Evolutionary conservation across 2,797 vertebrate species (phyloP).

Genomic region (Linurgus olivaceus): DNA sequence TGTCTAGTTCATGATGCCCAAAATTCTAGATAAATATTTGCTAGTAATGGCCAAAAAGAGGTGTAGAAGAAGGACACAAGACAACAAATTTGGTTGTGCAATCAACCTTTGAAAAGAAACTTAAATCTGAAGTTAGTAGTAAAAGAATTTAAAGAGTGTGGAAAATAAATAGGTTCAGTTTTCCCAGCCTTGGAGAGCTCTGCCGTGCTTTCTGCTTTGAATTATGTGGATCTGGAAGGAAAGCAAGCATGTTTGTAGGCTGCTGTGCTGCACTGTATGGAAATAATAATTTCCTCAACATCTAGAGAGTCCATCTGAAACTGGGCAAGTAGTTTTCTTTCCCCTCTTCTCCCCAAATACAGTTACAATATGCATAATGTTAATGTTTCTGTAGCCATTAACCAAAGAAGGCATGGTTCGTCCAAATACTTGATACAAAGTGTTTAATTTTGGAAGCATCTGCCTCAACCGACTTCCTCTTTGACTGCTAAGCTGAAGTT

Average conservation of each 20-base stretch:
- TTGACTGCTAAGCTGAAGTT: not conserved
- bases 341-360: not conserved
- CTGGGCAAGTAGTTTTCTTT: not conserved
- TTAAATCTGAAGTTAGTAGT: not conserved
- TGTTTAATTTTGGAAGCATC: constrained; percentile 14
- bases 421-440: not conserved
- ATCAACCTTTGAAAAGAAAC: not conserved
- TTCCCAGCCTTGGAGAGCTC: not conserved
- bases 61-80: not conserved
- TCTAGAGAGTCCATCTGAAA: not conserved
- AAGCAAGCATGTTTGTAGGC: not conserved
- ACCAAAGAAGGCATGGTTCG: not conserved
- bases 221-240: not conserved
- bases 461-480: not conserved
- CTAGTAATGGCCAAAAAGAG: not conserved
- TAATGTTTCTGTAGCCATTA: not conserved
- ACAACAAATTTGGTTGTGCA: not conserved
- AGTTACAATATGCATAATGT: not conserved
- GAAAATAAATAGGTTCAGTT: not conserved
- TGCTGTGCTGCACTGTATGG: not conserved
- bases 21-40: not conserved
- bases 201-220: constrained; percentile 14
- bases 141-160: not conserved
- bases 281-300: not conserved
- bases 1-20: not conserved